Evolutionary conservation across 2,797 vertebrate genomes (phyloP), one percentile per base, ranked within the genome.

Genomic region (Eutrigla gurnardus): DNA sequence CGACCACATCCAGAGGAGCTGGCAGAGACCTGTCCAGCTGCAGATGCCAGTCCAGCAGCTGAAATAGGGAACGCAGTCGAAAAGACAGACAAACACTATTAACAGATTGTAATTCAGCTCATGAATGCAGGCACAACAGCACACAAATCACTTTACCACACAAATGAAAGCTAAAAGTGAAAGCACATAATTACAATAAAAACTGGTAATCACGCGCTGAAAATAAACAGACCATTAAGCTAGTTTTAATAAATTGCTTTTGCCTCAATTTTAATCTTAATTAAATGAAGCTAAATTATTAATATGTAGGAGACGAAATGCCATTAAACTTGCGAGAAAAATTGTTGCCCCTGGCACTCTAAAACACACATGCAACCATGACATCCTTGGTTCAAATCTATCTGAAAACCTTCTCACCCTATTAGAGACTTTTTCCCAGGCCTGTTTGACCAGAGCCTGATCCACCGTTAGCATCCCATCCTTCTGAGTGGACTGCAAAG

Each of bases 401-500:
- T 33, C 46, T 59, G 32, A 9, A 73, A 59, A 36, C 43, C 7
- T 64, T 60, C 96, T 95, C 93, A 99, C 98, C 91, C 95, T 94
- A 42, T 96, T 95, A 65, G 96, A 95, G 77, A 96, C 94, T 90
- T 95, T 96, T 17, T 99, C 98, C 97, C 97, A 98, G 42, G 96
- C 95, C 84, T 99, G 98, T 85, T 99, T 99, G 77, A 98, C 94
- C 86, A 98, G 86, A 40, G 97, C 97, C 93, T 99, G 98, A 87
- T 99, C 97, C 83, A 98, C 96, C 3, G 97, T 97, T 76, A 99
- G 90, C 87, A 98, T 99, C 52, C 97, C 96, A 2, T 98, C 96
- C 91, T 95, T 97, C 78, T 97, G 96, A 45, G 94, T 80, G n/a
- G 98, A 97, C 78, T 96, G 96, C 40, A 97, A 80, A 62, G 93